A percentile compares a stretch with the other conserved stretches of the same genome.
Evolutionary conservation across 2,888 invertebrate genomes (phyloP).

Genomic region (Phaonia tiefii): DNA sequence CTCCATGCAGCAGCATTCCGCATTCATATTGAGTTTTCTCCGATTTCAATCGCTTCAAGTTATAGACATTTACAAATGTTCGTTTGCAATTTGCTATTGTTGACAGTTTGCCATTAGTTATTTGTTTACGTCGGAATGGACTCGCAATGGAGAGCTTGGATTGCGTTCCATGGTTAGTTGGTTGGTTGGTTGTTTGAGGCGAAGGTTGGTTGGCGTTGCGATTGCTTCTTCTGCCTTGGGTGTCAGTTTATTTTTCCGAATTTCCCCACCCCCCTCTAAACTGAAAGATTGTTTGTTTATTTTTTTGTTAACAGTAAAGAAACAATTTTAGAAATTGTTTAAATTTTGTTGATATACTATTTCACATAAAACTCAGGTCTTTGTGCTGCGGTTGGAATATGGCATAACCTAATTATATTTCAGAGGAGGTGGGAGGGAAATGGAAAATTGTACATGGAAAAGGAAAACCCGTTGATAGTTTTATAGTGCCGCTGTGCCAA

Average conservation of each 20-base stretch:
- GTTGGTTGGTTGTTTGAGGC: neutral
- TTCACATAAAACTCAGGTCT: no score
- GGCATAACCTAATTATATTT: no score
- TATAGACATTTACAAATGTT: constrained; percentile 64
- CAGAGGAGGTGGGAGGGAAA: no score
- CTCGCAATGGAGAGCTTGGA: neutral
- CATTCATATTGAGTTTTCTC: constrained; percentile 53
- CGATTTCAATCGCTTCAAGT: constrained; percentile 62
- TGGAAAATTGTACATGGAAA: no score
- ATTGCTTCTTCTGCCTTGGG: neutral
- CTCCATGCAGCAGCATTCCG: neutral
- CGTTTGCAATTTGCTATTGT: constrained; percentile 62
- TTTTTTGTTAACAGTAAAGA: neutral
- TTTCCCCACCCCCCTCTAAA: neutral
- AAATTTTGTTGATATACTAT: no score
- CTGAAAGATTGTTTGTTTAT: constrained; percentile 3
- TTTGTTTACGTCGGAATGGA: constrained; percentile 47
- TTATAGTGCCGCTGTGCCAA: no score
- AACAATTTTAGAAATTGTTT: no score
- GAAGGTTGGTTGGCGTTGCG: neutral
- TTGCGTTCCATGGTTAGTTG: neutral
- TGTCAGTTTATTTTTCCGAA: neutral
- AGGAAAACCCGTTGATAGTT: no score
- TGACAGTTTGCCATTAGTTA: constrained; percentile 63
- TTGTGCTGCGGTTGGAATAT: no score